Evolutionary conservation across 2,113 vertebrate genomes (phyloP), one percentile per base, ranked within the genome.

Genomic region (Heloderma charlesbogerti): DNA sequence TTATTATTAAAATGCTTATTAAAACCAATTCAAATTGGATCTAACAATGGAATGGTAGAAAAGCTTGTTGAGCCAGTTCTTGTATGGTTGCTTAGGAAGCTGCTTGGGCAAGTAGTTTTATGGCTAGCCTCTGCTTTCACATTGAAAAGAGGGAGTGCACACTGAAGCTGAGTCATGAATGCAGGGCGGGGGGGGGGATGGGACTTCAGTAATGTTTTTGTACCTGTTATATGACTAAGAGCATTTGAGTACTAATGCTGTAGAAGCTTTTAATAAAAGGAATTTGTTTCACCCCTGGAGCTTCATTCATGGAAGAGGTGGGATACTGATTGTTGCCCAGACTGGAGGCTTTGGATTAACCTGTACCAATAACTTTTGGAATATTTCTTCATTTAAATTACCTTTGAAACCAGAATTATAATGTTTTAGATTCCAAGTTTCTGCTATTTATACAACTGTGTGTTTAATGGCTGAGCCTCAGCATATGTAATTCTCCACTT

Each of bases 71-170:
- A 84, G 2, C 48, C 0, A 78, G 87, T 89, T n/a, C 37, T 86
- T 34, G 31, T 34, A 3, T 85, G 20, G 12, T 80, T 87, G 15
- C 54, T 81, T 4, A 18, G 40, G 27, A 48, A 79, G 83, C 71
- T 86, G n/a, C n/a, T 71, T 22, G 20, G 0, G 8, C 29, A 10
- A 60, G 29, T 34, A 87, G 27, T 75, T 84, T 37, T 78, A 6
- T 91, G 85, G 34, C 31, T 90, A 81, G 1, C 8, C 0, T 12
- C 20, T 87, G 85, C 37, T 57, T 91, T 89, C n/a, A 81, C 75
- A 40, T 86, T 84, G 80, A 34, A 48, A 69, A 1, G 0, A 0
- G 27, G 43, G 60, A 85, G 8, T 0, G 0, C 37, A 43, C 18
- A 37, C 37, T 88, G 4, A 69, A 83, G 22, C 75, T 37, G 29